Evolutionary conservation across 30 jellyfish, hydroid and myxozoan species (phyloP).

Genomic region (Turritopsis rubra): DNA sequence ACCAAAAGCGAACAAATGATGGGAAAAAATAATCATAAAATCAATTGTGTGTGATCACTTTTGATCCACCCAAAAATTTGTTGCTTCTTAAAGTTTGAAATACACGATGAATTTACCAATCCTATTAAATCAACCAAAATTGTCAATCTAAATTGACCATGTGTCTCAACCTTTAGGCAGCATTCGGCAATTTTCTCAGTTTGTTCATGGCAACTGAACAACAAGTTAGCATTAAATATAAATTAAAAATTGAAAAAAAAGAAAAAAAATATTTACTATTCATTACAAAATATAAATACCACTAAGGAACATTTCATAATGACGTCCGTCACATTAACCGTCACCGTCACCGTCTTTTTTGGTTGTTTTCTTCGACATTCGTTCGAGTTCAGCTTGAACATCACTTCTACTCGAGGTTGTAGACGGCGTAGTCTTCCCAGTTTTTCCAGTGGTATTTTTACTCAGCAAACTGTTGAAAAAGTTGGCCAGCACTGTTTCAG

Average conservation of each 20-base stretch:
- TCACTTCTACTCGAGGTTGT: slow-evolving; percentile 70
- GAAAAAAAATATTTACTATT: neutral
- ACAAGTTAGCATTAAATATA: neutral
- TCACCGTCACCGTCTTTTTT: slow-evolving; percentile 22
- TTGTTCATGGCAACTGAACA: neutral
- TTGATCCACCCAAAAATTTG: too few relatives aligned
- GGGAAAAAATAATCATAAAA: neutral
- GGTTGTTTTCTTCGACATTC: slow-evolving; percentile 74
- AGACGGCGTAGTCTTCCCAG: slow-evolving; percentile 45
- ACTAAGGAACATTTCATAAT: neutral
- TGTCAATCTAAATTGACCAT: too few relatives aligned
- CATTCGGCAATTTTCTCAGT: neutral
- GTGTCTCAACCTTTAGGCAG: too few relatives aligned
- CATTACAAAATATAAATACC: neutral
- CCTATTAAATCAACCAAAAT: too few relatives aligned
- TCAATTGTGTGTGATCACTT: neutral
- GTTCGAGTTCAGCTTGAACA: slow-evolving; percentile 97
- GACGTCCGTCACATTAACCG: neutral
- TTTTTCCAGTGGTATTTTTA: slow-evolving; percentile 74
- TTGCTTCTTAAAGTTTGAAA: too few relatives aligned
- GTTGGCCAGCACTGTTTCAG: slow-evolving; percentile 95
- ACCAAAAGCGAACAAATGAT: neutral
- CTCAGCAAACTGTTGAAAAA: slow-evolving; percentile 91
- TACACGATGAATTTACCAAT: too few relatives aligned
- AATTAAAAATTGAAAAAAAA: neutral